phyloP scores from a whole-genome alignment of 2,888 invertebrate species.

The Coecobrya sp. region DNA sequence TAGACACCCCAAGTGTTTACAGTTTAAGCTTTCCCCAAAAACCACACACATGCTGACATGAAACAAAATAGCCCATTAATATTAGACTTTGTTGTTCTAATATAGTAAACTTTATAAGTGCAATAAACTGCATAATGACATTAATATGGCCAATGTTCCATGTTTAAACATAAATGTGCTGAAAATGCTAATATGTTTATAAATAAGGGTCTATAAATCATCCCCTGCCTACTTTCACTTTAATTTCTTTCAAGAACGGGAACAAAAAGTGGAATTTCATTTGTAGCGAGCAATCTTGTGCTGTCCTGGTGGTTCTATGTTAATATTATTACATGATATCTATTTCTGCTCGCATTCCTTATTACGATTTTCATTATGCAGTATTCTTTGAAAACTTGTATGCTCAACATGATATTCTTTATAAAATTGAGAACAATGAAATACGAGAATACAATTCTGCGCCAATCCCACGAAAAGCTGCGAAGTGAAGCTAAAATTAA shows the following conservation, averaged over 20 bases:
- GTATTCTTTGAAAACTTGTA: background rate
- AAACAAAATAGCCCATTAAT: background rate
- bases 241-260: slow-evolving; percentile 17
- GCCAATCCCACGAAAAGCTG: background rate
- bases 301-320: background rate
- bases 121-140: background rate
- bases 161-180: slow-evolving; percentile 11
- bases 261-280: slow-evolving; percentile 2
- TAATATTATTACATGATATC: background rate
- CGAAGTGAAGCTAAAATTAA: background rate
- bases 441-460: background rate
- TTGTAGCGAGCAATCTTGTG: slow-evolving; percentile 20
- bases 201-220: slow-evolving; percentile 43
- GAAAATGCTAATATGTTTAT: slow-evolving; percentile 50
- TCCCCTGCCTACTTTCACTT: slow-evolving; percentile 10
- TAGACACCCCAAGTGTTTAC: slow-evolving; percentile 26
- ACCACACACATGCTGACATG: background rate
- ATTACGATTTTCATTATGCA: background rate
- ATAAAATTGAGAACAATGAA: background rate
- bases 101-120: background rate
- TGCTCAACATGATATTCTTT: background rate
- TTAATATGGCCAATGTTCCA: slow-evolving; percentile 18
- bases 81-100: background rate
- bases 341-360: background rate
- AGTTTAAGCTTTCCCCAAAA: background rate